phyloP scores from a whole-genome alignment of 1,140 invertebrate species.

The Heliconius melpomene region DNA sequence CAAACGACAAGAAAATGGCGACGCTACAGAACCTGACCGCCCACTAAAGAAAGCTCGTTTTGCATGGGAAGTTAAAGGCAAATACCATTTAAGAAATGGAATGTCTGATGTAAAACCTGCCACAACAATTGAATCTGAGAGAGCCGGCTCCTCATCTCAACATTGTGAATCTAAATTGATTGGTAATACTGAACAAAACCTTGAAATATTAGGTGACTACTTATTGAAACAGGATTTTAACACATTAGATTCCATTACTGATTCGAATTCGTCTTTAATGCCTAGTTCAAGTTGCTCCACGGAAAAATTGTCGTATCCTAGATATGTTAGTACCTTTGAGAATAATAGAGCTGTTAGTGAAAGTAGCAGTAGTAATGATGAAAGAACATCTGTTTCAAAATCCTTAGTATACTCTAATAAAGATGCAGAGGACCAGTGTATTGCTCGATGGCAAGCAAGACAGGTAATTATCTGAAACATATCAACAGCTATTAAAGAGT shows the following conservation, averaged over 20 bases:
- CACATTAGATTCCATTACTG: constrained; percentile 64
- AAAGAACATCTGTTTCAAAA: constrained; percentile 41
- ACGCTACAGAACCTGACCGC: constrained; percentile 77
- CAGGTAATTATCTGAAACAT: constrained; percentile 72
- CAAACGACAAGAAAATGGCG: constrained; percentile 79
- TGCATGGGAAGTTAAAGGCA: constrained; percentile 85
- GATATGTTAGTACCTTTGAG: constrained; percentile 64
- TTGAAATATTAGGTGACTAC: constrained; percentile 75
- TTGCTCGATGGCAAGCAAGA: constrained; percentile 85
- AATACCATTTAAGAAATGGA: constrained; percentile 82
- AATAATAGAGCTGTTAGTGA: constrained; percentile 43
- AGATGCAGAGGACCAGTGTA: constrained; percentile 79
- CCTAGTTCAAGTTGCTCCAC: constrained; percentile 54
- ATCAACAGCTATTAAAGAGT: background rate
- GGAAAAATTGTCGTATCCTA: constrained; percentile 59
- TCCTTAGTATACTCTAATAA: constrained; percentile 53
- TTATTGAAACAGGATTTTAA: constrained; percentile 76
- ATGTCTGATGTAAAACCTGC: constrained; percentile 46
- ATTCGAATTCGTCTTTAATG: constrained; percentile 52
- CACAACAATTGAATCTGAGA: constrained; percentile 40
- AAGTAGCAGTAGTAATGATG: constrained; percentile 45
- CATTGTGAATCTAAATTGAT: constrained; percentile 49
- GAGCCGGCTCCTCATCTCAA: constrained; percentile 51
- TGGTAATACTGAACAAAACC: constrained; percentile 71
- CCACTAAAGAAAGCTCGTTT: constrained; percentile 84